Conservation (phyloP, 1,140 invertebrate species). For the Drosophila quadrilineata region DNA sequence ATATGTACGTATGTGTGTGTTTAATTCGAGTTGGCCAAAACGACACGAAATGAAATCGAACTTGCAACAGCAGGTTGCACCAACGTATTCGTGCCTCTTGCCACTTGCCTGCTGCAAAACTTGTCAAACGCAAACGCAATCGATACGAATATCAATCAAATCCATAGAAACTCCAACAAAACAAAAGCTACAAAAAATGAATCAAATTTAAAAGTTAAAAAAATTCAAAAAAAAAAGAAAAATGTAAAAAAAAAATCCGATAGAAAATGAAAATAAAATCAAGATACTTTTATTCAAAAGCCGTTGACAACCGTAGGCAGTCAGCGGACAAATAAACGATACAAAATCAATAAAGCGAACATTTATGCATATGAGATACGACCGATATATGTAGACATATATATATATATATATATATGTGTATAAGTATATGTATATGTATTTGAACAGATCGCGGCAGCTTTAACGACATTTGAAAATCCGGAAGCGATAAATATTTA, state of each 20-base stretch:
- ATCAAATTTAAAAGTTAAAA: constrained; percentile 1
- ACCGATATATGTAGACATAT: too few relatives aligned
- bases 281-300: constrained; percentile 30
- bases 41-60: constrained; percentile 36
- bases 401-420: too few relatives aligned
- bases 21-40: constrained; percentile 64
- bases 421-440: too few relatives aligned
- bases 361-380: constrained; percentile 77
- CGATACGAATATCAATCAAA: constrained; percentile 79
- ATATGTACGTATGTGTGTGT: too few relatives aligned
- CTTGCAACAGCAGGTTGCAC: constrained; percentile 40
- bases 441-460: constrained; percentile 41
- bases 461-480: constrained; percentile 65
- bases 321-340: constrained; percentile 36
- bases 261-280: constrained; percentile 7
- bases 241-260: background rate
- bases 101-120: constrained; percentile 71
- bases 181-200: constrained; percentile 14
- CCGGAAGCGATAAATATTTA: constrained; percentile 77
- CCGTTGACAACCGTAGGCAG: constrained; percentile 63
- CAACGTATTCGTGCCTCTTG: constrained; percentile 27
- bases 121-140: constrained; percentile 79
- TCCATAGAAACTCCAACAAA: constrained; percentile 58
- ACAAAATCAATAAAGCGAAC: constrained; percentile 51
- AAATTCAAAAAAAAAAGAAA: background rate